These are phyloP conservation scores for Rhea pennata DNA, from an alignment of 2,113 vertebrate species.

Conservation along the genomic window DNA sequence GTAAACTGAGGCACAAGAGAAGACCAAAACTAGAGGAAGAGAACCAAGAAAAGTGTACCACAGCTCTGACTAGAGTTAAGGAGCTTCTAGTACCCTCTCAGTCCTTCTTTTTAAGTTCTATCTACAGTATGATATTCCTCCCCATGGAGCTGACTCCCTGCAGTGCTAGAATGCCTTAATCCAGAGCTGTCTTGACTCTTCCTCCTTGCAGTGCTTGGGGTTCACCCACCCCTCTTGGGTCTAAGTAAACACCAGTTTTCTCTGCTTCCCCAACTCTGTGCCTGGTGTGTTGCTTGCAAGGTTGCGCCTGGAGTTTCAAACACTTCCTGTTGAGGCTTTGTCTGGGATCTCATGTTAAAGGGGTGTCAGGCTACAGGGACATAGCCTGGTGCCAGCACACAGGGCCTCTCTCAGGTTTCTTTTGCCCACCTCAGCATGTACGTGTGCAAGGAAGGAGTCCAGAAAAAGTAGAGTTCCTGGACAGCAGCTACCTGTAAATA, in stretches of 20 bases:
- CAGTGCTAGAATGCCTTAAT: not conserved
- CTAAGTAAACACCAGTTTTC: rapidly evolving
- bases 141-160: not conserved
- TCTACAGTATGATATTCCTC: not conserved
- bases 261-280: rapidly evolving
- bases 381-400: not conserved
- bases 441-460: not conserved
- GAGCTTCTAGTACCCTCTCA: not conserved
- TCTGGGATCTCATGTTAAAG: not conserved
- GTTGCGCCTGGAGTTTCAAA: not conserved
- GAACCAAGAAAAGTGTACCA: not conserved
- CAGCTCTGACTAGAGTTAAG: not conserved
- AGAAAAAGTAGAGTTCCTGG: not conserved
- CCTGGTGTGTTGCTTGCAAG: not conserved
- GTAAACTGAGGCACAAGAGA: not conserved
- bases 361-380: not conserved
- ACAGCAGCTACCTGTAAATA: rapidly evolving
- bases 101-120: not conserved
- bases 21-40: not conserved
- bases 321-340: not conserved
- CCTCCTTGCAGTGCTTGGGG: not conserved
- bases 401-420: not conserved
- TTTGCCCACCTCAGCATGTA: not conserved
- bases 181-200: not conserved
- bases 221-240: not conserved